A percentile compares a stretch with the other conserved stretches of the same genome.
Evolutionary conservation across 2,797 vertebrate genomes (phyloP).

Genomic region (Pantherophis alleghaniensis): DNA sequence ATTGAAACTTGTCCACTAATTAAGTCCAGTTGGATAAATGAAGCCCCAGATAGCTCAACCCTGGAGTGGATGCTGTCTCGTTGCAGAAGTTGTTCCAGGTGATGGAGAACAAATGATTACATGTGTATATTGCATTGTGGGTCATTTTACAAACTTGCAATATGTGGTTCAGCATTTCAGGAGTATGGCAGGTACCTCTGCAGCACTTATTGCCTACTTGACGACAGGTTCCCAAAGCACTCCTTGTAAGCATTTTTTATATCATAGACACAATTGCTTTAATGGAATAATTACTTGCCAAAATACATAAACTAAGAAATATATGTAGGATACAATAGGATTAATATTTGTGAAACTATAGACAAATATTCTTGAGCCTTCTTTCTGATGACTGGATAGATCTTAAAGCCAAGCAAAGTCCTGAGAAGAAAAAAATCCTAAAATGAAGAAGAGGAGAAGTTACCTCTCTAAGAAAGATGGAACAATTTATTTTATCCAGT

Average conservation of each 20-base stretch:
- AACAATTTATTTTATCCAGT: neutral
- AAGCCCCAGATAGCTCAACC: neutral
- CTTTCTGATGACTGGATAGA: neutral
- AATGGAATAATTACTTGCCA: neutral
- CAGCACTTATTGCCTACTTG: neutral
- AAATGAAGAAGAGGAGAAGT: neutral
- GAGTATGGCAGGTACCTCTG: neutral
- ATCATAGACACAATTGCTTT: neutral
- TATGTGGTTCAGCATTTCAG: neutral
- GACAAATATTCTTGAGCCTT: neutral
- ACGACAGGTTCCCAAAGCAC: neutral
- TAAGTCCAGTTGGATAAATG: neutral
- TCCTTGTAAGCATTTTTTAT: neutral
- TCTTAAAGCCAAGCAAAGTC: neutral
- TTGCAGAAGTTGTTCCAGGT: neutral
- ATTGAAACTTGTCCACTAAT: neutral
- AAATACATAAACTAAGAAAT: neutral
- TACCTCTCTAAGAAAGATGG: neutral
- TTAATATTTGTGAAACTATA: neutral
- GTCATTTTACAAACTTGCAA: neutral
- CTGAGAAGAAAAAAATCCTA: neutral
- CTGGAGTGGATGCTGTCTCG: neutral
- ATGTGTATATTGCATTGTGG: neutral
- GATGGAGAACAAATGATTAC: neutral
- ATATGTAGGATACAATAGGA: neutral